A percentile compares a stretch with the other conserved stretches of the same genome.
Conservation (phyloP, 2,797 vertebrate species). For the Lacerta viridis region DNA sequence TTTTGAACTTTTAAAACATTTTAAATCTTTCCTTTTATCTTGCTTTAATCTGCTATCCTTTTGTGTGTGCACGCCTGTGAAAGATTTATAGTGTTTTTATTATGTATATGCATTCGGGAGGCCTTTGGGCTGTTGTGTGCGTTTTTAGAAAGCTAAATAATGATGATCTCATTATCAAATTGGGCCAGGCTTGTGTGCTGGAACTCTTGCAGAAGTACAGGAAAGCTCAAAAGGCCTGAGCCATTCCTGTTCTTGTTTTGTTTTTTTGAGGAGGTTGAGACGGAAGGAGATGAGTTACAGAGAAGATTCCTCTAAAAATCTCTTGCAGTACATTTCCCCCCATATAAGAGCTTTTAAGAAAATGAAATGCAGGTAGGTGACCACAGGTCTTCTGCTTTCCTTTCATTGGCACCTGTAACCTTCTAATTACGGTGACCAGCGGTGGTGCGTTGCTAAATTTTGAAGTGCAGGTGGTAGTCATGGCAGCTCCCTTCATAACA, state of each 20-base stretch:
- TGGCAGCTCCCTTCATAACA: neutral
- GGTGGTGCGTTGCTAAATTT: neutral
- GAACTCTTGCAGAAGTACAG: neutral
- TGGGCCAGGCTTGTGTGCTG: neutral
- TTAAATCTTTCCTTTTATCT: constrained; percentile 42
- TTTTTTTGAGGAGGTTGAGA: neutral
- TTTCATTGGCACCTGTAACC: neutral
- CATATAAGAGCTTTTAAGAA: neutral
- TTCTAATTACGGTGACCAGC: neutral
- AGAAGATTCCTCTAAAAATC: neutral
- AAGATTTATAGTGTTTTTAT: constrained; percentile 35
- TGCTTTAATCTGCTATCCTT: constrained; percentile 33
- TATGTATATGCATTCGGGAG: constrained; percentile 21
- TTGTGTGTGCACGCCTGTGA: constrained; percentile 29
- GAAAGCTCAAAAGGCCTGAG: neutral
- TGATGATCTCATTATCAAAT: constrained; percentile 21
- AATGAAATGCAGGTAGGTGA: neutral
- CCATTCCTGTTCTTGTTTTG: neutral
- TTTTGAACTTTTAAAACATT: constrained; percentile 16
- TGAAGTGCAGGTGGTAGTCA: neutral
- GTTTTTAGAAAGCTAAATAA: constrained; percentile 18
- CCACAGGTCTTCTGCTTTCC: neutral
- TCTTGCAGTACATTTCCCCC: neutral
- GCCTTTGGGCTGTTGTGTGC: constrained; percentile 17
- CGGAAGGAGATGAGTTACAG: neutral